Conservation (phyloP, 2,888 invertebrate species). For the Ophion costatus region DNA sequence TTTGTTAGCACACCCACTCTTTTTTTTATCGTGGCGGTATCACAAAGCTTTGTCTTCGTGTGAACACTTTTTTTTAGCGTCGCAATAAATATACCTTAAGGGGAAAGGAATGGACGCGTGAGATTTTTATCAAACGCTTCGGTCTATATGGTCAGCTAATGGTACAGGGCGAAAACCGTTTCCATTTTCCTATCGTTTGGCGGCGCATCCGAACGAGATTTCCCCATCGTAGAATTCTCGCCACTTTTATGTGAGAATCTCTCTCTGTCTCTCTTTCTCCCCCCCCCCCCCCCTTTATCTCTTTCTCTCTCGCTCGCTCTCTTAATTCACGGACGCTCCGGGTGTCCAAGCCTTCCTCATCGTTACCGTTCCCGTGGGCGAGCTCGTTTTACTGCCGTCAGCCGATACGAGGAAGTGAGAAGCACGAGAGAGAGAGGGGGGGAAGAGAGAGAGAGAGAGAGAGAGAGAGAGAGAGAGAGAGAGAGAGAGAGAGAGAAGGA, state of each 20-base stretch:
- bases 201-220: background rate
- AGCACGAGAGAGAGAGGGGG: background rate
- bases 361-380: constrained; percentile 39
- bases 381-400: constrained; percentile 41
- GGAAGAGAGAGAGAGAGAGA: constrained; percentile 1
- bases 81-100: background rate
- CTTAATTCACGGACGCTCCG: constrained; percentile 26
- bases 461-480: constrained; percentile 9
- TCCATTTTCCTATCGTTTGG: background rate
- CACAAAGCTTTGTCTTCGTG: background rate
- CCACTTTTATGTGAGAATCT: background rate
- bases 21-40: background rate
- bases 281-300: background rate
- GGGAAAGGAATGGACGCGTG: background rate
- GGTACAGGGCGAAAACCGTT: background rate
- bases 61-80: background rate
- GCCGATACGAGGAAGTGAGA: constrained; percentile 8
- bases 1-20: background rate
- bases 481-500: background rate
- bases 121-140: background rate
- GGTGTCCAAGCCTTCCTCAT: constrained; percentile 32
- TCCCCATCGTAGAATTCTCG: background rate
- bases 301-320: background rate
- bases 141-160: background rate
- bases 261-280: no score